Percentiles rank a stretch among this genome's conserved stretches.
phyloP scores from a whole-genome alignment of 2,888 invertebrate species.

The Leptogaster cylindrica region DNA sequence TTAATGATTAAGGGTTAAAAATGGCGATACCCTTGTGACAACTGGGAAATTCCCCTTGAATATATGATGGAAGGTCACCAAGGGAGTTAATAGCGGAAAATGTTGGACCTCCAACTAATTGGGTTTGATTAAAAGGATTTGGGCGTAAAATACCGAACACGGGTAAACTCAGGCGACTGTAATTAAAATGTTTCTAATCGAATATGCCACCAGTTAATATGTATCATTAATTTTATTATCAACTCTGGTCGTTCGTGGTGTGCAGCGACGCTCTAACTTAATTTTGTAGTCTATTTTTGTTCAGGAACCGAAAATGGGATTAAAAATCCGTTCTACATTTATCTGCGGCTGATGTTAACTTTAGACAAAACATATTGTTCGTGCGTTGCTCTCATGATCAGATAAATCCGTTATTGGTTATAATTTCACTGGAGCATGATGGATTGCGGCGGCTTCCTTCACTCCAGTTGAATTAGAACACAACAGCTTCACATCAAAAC shows the following conservation, averaged over 20 bases:
- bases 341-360: no score
- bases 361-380: no score
- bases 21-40: slow-evolving; percentile 3
- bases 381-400: no score
- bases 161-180: not conserved
- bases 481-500: no score
- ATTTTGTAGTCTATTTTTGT: not conserved
- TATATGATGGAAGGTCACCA: slow-evolving; percentile 28
- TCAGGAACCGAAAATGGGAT: not conserved
- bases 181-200: slow-evolving; percentile 31
- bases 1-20: slow-evolving; percentile 11
- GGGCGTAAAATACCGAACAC: slow-evolving; percentile 1
- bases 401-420: no score
- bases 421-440: no score
- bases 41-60: slow-evolving; percentile 3
- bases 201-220: no score
- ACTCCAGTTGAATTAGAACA: no score
- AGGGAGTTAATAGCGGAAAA: slow-evolving; percentile 2
- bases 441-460: no score
- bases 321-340: no score
- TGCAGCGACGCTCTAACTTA: not conserved
- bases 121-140: slow-evolving; percentile 21
- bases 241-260: not conserved
- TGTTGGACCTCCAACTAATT: slow-evolving; percentile 20
- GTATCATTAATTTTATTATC: not conserved